phyloP scores from a whole-genome alignment of 2,797 vertebrate genomes.

The Galagoides demidoff region DNA sequence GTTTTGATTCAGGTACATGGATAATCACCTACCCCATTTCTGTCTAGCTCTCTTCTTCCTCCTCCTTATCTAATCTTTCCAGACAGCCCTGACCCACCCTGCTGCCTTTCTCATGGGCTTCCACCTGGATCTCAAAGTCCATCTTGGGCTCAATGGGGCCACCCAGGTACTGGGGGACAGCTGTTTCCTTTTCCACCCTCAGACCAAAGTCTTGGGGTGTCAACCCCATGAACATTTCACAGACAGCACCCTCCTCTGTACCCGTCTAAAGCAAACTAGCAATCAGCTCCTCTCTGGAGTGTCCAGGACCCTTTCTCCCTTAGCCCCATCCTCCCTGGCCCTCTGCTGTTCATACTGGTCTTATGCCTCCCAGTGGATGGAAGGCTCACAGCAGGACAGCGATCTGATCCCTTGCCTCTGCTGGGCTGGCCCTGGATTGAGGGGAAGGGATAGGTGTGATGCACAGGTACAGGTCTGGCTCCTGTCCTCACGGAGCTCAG shows the following conservation, averaged over 20 bases:
- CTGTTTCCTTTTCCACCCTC: neutral
- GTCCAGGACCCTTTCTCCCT: neutral
- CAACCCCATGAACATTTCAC: neutral
- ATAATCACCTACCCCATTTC: neutral
- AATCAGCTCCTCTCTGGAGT: neutral
- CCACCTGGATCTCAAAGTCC: slow-evolving; percentile 71
- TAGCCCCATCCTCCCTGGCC: too few species aligned
- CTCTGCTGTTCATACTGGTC: neutral
- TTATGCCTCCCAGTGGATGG: neutral
- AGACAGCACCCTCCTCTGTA: neutral
- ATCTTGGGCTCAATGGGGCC: neutral
- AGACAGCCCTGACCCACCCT: neutral
- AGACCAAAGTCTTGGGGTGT: neutral
- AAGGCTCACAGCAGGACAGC: neutral
- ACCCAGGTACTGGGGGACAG: neutral
- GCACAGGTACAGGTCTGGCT: neutral
- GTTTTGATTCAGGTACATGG: neutral
- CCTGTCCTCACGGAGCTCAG: neutral
- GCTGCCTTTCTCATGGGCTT: neutral
- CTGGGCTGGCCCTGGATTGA: neutral
- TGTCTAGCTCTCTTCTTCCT: neutral
- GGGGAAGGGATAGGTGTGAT: too few species aligned
- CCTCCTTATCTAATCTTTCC: slow-evolving; percentile 70
- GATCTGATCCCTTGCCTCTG: neutral
- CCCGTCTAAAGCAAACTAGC: neutral